Percentiles rank a stretch among this genome's conserved stretches.
Conservation (phyloP, 2,888 invertebrate genomes). For the Anorthoa munda region DNA sequence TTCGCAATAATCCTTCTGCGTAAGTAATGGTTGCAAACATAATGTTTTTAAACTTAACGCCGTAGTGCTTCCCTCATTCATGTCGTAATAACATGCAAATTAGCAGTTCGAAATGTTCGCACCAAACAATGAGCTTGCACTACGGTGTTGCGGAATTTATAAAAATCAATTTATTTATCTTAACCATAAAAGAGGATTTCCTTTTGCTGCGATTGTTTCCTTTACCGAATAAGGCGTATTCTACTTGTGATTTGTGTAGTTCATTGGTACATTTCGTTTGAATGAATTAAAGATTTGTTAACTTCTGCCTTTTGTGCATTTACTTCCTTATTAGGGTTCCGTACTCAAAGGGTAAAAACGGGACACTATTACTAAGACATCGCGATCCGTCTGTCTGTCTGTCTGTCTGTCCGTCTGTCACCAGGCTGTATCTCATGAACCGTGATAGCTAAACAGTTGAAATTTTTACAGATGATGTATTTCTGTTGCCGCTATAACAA, state of each 20-base stretch:
- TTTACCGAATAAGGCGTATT: neutral
- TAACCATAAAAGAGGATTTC: constrained; percentile 26
- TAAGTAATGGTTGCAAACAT: too few relatives aligned
- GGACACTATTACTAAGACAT: too few relatives aligned
- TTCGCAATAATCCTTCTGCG: too few relatives aligned
- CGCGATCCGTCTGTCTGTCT: too few relatives aligned
- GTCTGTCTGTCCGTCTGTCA: too few relatives aligned
- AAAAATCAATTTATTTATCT: constrained; percentile 44
- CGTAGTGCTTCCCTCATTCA: constrained; percentile 65
- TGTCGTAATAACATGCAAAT: constrained; percentile 78
- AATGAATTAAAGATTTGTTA: neutral
- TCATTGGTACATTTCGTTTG: neutral
- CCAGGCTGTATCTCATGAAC: too few relatives aligned
- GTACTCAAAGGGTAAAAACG: too few relatives aligned
- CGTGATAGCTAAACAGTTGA: too few relatives aligned
- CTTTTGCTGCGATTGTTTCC: constrained; percentile 21
- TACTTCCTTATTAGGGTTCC: neutral
- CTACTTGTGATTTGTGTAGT: neutral
- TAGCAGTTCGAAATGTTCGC: constrained; percentile 65
- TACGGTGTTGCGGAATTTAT: constrained; percentile 36
- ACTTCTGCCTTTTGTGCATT: neutral
- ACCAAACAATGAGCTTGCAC: constrained; percentile 15
- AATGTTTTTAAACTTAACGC: neutral
- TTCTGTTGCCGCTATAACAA: too few relatives aligned
- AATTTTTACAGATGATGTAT: too few relatives aligned